Evolutionary conservation across 2,113 vertebrate species (phyloP).

Genomic region (Neolamprologus devosi): DNA sequence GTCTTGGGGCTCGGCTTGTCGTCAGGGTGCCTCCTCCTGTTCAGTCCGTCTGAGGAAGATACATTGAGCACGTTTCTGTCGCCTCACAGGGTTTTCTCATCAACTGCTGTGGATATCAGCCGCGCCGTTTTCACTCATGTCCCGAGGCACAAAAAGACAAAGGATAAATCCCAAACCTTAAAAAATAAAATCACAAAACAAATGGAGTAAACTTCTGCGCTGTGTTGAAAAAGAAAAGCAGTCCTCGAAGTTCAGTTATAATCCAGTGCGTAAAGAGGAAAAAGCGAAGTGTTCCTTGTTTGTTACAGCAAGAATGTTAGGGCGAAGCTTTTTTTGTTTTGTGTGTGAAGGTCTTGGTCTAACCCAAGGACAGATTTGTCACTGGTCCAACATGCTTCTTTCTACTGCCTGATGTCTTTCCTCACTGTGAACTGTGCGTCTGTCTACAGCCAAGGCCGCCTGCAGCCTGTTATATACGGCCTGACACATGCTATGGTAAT

Average conservation of each 20-base stretch:
- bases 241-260: constrained; percentile 37
- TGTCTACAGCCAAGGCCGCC: constrained; percentile 75
- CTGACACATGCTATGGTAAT: constrained; percentile 90
- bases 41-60: constrained; percentile 55
- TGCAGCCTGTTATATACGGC: constrained; percentile 86
- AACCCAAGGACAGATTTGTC: constrained; percentile 48
- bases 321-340: not conserved
- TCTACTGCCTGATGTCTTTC: constrained; percentile 54
- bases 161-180: constrained; percentile 35
- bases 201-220: not conserved
- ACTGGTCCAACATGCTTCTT: constrained; percentile 63
- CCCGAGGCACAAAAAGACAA: constrained; percentile 1
- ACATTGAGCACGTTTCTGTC: constrained; percentile 50
- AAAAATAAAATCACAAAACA: not conserved
- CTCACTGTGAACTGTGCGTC: constrained; percentile 68
- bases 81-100: constrained; percentile 54
- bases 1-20: constrained; percentile 51
- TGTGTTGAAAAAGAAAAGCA: not conserved
- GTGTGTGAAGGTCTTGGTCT: constrained; percentile 42
- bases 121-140: constrained; percentile 58
- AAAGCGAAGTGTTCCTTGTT: not conserved
- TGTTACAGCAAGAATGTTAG: not conserved
- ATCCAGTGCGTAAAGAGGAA: constrained; percentile 49
- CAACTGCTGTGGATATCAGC: constrained; percentile 50
- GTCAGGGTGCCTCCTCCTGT: constrained; percentile 51